Evolutionary conservation across 2,888 invertebrate genomes (phyloP), one percentile per base, ranked within the genome.

Genomic region (Anorthoa munda): DNA sequence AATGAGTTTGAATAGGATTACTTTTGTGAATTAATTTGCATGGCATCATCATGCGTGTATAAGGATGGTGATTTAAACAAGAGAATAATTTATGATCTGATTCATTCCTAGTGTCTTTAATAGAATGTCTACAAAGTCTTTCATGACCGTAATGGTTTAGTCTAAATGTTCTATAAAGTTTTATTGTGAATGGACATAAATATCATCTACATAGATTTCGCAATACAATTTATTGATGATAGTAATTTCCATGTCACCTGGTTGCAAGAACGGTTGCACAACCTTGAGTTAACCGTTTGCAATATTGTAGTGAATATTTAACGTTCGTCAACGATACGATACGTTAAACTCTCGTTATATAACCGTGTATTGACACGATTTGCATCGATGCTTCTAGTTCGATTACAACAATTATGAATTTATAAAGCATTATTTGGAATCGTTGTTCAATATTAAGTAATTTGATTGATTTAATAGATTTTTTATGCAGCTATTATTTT

Each of bases 261-360:
- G 39, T 72, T 72, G 69, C 75, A 64, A 70, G 75, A 72, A 66
- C 55, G 26, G 65, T 86, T 86, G 75, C 79, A 69, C 70, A 76
- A 83, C 58, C 71, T 73, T 74, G 79, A 83, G 79, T 70, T 48
- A 72, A 65, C 70, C 75, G 69, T 77, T 79, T 75, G 83, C 72
- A 81, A 76, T 75, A 77, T 74, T 63, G 76, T 77, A 64, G 67
- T 71, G 68, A 75, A 79, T 84, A 86, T 74, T 69, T 77, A 85
- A 69, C 70, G 66, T 75, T 66, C 72, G 65, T 60, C 23, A 70
- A 55, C 65, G 61, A 64, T 73, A 74, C 65, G 53, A 66, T 73
- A 75, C 60, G 69, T 55, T 75, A 69, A 76, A 77, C 65, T 70
- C 26, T 53, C 17, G 71, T 84, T 85, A 79, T 67, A 75, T 79